A percentile compares a stretch with the other conserved stretches of the same genome.
Conservation (phyloP, 2,113 vertebrate species). For the Gadus macrocephalus region DNA sequence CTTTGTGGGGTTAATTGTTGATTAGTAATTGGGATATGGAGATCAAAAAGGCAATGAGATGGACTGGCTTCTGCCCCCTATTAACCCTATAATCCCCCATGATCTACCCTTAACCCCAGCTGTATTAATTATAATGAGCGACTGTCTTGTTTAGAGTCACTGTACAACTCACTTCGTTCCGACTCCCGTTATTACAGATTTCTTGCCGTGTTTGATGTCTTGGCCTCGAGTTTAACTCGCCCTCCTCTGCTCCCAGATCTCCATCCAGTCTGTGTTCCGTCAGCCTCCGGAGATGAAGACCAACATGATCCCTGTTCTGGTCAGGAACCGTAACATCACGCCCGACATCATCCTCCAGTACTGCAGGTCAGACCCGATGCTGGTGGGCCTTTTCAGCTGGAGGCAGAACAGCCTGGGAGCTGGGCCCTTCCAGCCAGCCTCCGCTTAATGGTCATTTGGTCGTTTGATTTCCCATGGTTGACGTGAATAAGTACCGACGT, state of each 20-base stretch:
- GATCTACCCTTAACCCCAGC: too few species aligned
- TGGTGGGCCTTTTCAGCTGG: background rate
- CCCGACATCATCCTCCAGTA: conserved; percentile 82
- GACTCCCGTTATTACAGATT: too few species aligned
- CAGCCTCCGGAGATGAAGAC: conserved; percentile 81
- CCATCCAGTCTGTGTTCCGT: conserved; percentile 89
- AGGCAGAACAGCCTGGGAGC: background rate
- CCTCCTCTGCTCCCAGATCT: conserved; percentile 75
- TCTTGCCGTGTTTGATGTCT: too few species aligned
- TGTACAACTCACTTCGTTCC: background rate
- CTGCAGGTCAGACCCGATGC: conserved; percentile 78
- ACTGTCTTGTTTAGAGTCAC: background rate
- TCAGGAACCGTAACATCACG: conserved; percentile 80
- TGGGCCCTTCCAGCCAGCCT: too few species aligned
- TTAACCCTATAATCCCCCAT: too few species aligned
- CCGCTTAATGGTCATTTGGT: too few species aligned
- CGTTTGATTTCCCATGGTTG: background rate
- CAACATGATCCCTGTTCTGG: conserved; percentile 79
- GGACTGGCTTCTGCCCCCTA: too few species aligned
- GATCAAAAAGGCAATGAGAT: too few species aligned
- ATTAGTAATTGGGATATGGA: too few species aligned
- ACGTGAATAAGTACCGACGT: background rate
- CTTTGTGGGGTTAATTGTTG: too few species aligned
- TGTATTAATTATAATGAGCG: background rate
- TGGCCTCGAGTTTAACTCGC: background rate